Evolutionary conservation across 2,888 invertebrate genomes (phyloP).

Genomic region (Gnatocerus cornutus): DNA sequence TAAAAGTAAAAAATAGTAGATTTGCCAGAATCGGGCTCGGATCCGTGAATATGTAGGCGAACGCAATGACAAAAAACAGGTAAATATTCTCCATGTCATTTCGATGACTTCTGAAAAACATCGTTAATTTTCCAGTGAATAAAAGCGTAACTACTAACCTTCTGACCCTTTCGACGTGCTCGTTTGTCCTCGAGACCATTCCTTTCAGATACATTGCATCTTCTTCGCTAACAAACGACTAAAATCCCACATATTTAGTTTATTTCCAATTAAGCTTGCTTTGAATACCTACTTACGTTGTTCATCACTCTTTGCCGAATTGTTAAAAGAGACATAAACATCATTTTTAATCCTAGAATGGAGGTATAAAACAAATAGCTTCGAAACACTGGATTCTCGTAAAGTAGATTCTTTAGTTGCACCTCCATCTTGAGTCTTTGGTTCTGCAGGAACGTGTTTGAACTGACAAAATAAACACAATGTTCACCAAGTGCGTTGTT

Average conservation of each 20-base stretch:
- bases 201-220: slow-evolving; percentile 42
- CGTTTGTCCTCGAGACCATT: slow-evolving; percentile 37
- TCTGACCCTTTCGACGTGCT: slow-evolving; percentile 36
- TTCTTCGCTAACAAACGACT: slow-evolving; percentile 39
- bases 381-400: slow-evolving; percentile 34
- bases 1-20: slow-evolving; percentile 30
- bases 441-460: background rate
- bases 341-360: slow-evolving; percentile 41
- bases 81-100: slow-evolving; percentile 44
- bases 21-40: slow-evolving; percentile 28
- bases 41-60: slow-evolving; percentile 40
- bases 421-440: slow-evolving; percentile 24
- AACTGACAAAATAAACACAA: background rate
- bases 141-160: slow-evolving; percentile 22
- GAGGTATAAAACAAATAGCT: slow-evolving; percentile 42
- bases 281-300: slow-evolving; percentile 40
- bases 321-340: slow-evolving; percentile 44
- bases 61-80: slow-evolving; percentile 30
- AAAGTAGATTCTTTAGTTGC: slow-evolving; percentile 15
- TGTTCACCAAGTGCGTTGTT: slow-evolving; percentile 1
- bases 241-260: background rate
- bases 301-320: slow-evolving; percentile 34
- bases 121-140: background rate
- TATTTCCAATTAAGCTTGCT: background rate
- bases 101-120: slow-evolving; percentile 27